Evolutionary conservation across 2,888 invertebrate species (phyloP), one percentile per base, ranked within the genome.

Genomic region (Hoplodrina ambigua): DNA sequence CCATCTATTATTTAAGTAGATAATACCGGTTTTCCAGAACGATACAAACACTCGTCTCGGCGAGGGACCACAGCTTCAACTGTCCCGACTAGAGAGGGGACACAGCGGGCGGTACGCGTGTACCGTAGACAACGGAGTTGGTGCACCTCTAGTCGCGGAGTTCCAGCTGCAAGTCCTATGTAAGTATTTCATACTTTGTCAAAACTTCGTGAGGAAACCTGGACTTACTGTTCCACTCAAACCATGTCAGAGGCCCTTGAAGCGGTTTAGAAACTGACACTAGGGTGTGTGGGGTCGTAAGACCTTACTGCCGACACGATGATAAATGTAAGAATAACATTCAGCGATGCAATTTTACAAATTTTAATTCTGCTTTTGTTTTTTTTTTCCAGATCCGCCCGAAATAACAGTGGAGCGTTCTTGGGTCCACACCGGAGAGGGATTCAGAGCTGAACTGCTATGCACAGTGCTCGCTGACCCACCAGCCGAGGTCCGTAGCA

Each of bases 341-440:
- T 19, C 37, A 8, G 2, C 37, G 8, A 10, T 37, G 37, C 7
- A 37, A 37, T 37, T 8, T 37, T 37, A 8, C 11, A 41, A 41
- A 41, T 37, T 10, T 0, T 8, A n/a, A 19, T n/a, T 25, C 8
- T 55, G 2, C 11, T 46, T 44, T 41, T 17, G 46, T 10, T 13
- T n/a, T 1, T 13, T 44, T 15, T 44, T 87, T 94, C 0, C 94
- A 97, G 97, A 97, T 92, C 97, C 97, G 0, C 97, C 97, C 5
- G 97, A 97, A 89, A 97, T 97, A 80, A 97, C 97, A 65, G 97
- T 97, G 85, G 97, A 97, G 90, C 93, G 97, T 64, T 97, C 97
- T 11, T 97, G 97, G 97, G 96, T 97, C 61, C 97, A 97, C 89
- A 97, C 97, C 0, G 97, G 97, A 0, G 97, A 97, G 85, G 97